Conservation (phyloP, 1,140 invertebrate genomes). For the Macrobrachium nipponense region DNA sequence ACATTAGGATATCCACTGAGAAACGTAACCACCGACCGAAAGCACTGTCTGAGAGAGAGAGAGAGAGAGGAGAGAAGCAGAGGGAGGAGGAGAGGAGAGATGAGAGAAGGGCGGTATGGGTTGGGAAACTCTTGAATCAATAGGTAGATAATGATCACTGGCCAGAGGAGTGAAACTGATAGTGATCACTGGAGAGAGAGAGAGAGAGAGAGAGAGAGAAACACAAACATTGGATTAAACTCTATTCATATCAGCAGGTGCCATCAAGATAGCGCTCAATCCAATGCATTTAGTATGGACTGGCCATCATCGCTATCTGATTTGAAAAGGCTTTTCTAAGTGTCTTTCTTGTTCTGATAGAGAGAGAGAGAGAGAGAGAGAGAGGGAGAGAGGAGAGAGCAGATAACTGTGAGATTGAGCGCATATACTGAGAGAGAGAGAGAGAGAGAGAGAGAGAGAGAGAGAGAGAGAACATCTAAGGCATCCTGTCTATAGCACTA, state of each 20-base stretch:
- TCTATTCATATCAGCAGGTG: background rate
- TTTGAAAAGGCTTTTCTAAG: too few species aligned
- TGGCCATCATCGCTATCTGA: too few species aligned
- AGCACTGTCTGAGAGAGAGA: background rate
- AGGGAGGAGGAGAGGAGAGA: background rate
- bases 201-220: slow-evolving; percentile 23
- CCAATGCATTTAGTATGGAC: too few species aligned
- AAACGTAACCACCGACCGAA: background rate
- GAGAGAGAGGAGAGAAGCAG: slow-evolving; percentile 9
- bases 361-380: too few species aligned
- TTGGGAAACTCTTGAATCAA: too few species aligned
- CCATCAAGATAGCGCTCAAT: background rate
- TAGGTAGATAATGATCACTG: background rate
- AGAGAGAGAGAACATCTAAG: background rate
- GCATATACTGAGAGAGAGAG: background rate
- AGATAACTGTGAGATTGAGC: background rate
- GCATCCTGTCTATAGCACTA: too few species aligned
- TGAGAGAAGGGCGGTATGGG: background rate
- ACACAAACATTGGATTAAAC: background rate
- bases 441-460: background rate
- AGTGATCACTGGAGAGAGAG: background rate
- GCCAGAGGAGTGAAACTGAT: background rate
- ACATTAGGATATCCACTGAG: background rate
- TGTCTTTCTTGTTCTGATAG: too few species aligned
- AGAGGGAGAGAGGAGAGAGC: too few species aligned